These are phyloP conservation scores for Pterocles gutturalis DNA, from an alignment of 2,113 vertebrate species.

Conservation along the genomic window DNA sequence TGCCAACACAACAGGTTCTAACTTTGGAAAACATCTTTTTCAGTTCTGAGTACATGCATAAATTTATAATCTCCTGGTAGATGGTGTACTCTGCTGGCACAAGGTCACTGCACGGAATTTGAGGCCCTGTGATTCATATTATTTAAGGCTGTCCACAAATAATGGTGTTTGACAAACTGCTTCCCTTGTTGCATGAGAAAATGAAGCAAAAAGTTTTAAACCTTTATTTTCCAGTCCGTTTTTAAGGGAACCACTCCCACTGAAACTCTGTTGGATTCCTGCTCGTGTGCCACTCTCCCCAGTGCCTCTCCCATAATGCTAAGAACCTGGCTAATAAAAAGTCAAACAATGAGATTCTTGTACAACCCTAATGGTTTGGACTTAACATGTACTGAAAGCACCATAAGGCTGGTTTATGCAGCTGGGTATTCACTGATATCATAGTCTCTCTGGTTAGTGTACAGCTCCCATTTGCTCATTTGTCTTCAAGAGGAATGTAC, in stretches of 20 bases:
- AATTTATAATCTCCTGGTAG: slow-evolving; percentile 8
- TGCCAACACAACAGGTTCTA: slow-evolving; percentile 66
- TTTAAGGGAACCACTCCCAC: neutral
- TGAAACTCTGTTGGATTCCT: neutral
- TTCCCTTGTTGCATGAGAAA: neutral
- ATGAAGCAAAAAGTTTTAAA: neutral
- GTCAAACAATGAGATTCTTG: neutral
- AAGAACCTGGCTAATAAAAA: neutral
- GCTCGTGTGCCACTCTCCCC: neutral
- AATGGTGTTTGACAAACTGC: neutral
- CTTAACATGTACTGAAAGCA: neutral
- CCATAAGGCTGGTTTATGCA: neutral
- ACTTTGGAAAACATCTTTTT: slow-evolving; percentile 59
- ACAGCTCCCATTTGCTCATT: neutral
- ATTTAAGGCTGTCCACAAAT: slow-evolving; percentile 1
- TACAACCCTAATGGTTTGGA: neutral
- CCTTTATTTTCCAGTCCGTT: neutral
- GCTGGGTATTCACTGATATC: neutral
- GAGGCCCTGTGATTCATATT: neutral
- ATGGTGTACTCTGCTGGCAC: neutral
- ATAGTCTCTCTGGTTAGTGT: neutral
- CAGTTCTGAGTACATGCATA: slow-evolving; percentile 3
- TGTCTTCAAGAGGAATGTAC: neutral
- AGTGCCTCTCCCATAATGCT: neutral
- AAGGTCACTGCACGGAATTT: neutral